phyloP scores from a whole-genome alignment of 2,113 vertebrate species.

The Heliornis fulica region DNA sequence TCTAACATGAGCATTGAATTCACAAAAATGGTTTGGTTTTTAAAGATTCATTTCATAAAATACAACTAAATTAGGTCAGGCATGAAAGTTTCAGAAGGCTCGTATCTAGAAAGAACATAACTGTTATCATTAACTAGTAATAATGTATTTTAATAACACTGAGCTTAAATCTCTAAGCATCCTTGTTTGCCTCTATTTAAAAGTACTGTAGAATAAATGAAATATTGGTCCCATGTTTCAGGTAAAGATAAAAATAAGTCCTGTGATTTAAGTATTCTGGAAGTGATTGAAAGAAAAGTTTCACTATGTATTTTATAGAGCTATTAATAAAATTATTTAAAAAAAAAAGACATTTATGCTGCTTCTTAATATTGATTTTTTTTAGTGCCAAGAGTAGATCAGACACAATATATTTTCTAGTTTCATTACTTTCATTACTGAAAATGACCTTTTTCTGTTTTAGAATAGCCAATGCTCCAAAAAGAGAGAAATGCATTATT shows the following conservation, averaged over 20 bases:
- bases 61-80: constrained; percentile 31
- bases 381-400: not conserved
- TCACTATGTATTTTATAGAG: not conserved
- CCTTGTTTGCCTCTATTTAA: not conserved
- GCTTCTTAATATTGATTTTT: not conserved
- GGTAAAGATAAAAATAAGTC: not conserved
- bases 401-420: not conserved
- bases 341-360: constrained; percentile 13
- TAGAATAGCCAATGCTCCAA: not conserved
- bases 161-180: constrained; percentile 20
- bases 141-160: not conserved
- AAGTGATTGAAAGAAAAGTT: not conserved
- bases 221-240: not conserved
- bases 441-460: not conserved
- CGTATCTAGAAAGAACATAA: not conserved
- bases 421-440: constrained; percentile 9
- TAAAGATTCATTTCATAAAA: constrained; percentile 32
- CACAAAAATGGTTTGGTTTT: constrained; percentile 26
- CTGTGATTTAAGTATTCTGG: not conserved
- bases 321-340: not conserved
- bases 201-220: not conserved
- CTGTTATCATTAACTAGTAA: constrained; percentile 12
- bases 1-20: constrained; percentile 10
- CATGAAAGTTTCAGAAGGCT: constrained; percentile 23
- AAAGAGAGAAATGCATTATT: not conserved